A percentile compares a stretch with the other conserved stretches of the same genome.
Conservation (phyloP, 1,140 invertebrate genomes). For the Phortica variegata region DNA sequence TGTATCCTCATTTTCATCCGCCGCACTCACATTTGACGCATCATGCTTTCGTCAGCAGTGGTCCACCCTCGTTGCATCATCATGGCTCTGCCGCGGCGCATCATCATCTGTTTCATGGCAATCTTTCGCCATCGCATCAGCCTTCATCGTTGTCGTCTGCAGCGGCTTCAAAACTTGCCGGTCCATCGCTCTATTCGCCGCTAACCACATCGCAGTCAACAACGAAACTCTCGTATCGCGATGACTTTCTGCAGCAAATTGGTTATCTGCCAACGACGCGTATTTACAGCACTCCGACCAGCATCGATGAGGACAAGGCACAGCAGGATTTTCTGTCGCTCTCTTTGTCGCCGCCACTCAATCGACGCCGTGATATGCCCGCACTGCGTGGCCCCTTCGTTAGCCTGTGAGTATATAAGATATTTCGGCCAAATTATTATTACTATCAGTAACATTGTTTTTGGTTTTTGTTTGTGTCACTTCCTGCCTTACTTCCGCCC, state of each 20-base stretch:
- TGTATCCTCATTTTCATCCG: constrained; percentile 44
- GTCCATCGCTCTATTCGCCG: constrained; percentile 22
- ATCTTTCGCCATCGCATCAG: constrained; percentile 24
- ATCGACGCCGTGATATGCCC: constrained; percentile 57
- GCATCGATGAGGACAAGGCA: constrained; percentile 51
- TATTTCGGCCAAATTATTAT: too few species aligned
- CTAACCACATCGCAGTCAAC: constrained; percentile 50
- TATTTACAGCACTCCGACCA: constrained; percentile 52
- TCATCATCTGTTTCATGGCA: constrained; percentile 8
- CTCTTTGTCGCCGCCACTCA: constrained; percentile 58
- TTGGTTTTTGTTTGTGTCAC: too few species aligned
- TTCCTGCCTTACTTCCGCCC: too few species aligned
- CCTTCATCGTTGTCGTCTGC: constrained; percentile 31
- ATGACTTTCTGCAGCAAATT: constrained; percentile 55
- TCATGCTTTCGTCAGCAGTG: neutral
- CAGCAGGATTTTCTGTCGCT: constrained; percentile 57
- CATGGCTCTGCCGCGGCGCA: constrained; percentile 18
- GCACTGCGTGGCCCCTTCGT: constrained; percentile 57
- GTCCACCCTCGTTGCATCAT: constrained; percentile 31
- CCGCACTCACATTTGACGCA: constrained; percentile 22
- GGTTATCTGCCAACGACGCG: constrained; percentile 54
- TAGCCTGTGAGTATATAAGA: constrained; percentile 55
- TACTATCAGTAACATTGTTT: too few species aligned
- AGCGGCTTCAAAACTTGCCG: constrained; percentile 8
- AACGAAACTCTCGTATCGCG: constrained; percentile 51